A percentile compares a stretch with the other conserved stretches of the same genome.
phyloP scores from a whole-genome alignment of 1,140 invertebrate species.

The Papilio polytes region DNA sequence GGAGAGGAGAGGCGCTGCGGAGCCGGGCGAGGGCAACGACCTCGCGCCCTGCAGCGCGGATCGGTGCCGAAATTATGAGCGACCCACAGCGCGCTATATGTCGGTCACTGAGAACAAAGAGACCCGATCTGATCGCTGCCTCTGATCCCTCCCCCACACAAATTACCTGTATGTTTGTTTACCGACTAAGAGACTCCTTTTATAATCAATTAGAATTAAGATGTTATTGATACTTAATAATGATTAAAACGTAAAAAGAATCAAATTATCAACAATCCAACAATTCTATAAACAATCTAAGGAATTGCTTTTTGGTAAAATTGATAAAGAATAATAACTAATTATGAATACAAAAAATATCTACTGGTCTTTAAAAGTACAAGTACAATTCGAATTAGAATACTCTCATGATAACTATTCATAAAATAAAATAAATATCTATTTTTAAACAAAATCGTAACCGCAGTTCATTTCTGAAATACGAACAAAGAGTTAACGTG shows the following conservation, averaged over 20 bases:
- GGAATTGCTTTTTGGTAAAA: too few relatives aligned
- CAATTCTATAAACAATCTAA: too few relatives aligned
- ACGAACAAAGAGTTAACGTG: background rate
- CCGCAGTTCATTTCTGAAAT: background rate
- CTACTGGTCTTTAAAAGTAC: background rate
- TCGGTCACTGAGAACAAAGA: constrained; percentile 78
- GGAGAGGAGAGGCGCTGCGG: constrained; percentile 61
- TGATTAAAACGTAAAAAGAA: background rate
- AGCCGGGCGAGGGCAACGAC: constrained; percentile 68
- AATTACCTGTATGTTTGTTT: constrained; percentile 31
- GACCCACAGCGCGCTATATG: constrained; percentile 77
- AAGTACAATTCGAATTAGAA: background rate
- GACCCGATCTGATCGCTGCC: constrained; percentile 48
- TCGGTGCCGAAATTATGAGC: constrained; percentile 80
- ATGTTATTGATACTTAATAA: background rate
- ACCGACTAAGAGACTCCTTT: background rate
- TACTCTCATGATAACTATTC: background rate
- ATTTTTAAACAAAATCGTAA: background rate
- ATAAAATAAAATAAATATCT: background rate
- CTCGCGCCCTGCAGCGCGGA: constrained; percentile 67
- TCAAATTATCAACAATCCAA: too few relatives aligned
- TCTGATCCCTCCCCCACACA: background rate
- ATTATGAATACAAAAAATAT: background rate
- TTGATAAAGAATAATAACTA: too few relatives aligned
- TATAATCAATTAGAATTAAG: background rate